A percentile compares a stretch with the other conserved stretches of the same genome.
These are phyloP conservation scores for Kradibia gibbosae DNA, from an alignment of 1,140 invertebrate genomes.

Conservation along the genomic window DNA sequence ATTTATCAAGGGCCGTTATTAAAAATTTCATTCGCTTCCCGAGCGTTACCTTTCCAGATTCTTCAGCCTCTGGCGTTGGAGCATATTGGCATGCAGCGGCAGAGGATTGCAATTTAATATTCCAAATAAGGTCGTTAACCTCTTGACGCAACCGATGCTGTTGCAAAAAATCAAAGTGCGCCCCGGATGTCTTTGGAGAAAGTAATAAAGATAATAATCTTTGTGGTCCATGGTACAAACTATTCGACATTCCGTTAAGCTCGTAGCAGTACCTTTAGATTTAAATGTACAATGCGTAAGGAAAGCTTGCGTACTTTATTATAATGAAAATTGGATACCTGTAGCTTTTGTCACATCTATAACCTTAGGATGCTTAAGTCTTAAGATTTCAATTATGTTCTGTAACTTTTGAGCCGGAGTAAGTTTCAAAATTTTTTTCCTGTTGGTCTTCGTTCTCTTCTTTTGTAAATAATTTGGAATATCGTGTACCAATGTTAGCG, in stretches of 20 bases:
- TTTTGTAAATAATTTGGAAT: slow-evolving; percentile 83
- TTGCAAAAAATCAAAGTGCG: slow-evolving; percentile 98
- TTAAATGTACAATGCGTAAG: slow-evolving; percentile 14
- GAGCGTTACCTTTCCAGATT: slow-evolving; percentile 86
- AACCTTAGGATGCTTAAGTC: slow-evolving; percentile 91
- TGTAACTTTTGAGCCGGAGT: slow-evolving; percentile 82
- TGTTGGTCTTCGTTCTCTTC: slow-evolving; percentile 74
- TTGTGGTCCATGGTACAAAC: slow-evolving; percentile 85
- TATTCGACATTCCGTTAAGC: slow-evolving; percentile 87
- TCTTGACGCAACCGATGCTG: slow-evolving; percentile 93
- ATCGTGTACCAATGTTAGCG: slow-evolving; percentile 91
- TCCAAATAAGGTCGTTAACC: slow-evolving; percentile 87
- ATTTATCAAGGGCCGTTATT: too few species aligned
- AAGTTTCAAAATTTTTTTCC: slow-evolving; percentile 77
- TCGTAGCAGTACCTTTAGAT: slow-evolving; percentile 82
- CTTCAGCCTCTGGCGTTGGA: slow-evolving; percentile 93
- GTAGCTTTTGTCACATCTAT: slow-evolving; percentile 91
- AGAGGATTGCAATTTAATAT: slow-evolving; percentile 86
- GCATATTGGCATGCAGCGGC: slow-evolving; percentile 95
- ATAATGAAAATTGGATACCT: slow-evolving; percentile 63
- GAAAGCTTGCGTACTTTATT: slow-evolving; percentile 48
- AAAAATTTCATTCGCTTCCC: slow-evolving; percentile 23
- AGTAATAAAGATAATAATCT: slow-evolving; percentile 96
- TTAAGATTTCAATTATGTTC: slow-evolving; percentile 81
- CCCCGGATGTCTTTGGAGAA: slow-evolving; percentile 87